Evolutionary conservation across 2,113 vertebrate species (phyloP), one percentile per base, ranked within the genome.

Genomic region (Nymphicus hollandicus): DNA sequence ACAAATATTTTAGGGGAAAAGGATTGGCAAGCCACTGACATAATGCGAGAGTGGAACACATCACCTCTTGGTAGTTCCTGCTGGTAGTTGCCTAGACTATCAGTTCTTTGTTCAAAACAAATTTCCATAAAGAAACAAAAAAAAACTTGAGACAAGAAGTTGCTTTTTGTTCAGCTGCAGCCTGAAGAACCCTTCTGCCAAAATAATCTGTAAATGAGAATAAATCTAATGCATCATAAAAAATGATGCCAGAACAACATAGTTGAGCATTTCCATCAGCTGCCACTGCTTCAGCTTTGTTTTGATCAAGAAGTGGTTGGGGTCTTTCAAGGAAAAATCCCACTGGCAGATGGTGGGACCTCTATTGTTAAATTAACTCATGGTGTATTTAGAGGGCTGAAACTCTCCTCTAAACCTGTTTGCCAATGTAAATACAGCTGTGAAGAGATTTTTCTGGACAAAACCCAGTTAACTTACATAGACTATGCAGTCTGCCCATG

Each of bases 21-120:
- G 95, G 93, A 93, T 87, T 89, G 93, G 92, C 91, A 93, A 95
- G 88, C 96, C 92, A 53, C 69, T 79, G 77, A 73, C 46, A 7
- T 39, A 53, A 37, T 86, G 15, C 13, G 65, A 49, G 39, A 89
- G 83, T 68, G 69, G 77, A 92, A 76, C 52, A 53, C n/a, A 9
- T 64, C 29, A 68, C 74, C n/a, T 37, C 41, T 76, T 78, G 46
- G 44, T 94, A 82, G 46, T 74, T 96, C 63, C 37, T 86, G 19
- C 53, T 93, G 82, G 79, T 78, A 74, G 29, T 65, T 89, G 82
- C 65, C 65, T 91, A 24, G 74, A 17, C 47, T 81, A 44, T 29
- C 44, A 64, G n/a, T 69, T 95, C 69, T 92, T 87, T 55, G 56
- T 81, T 95, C 66, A 52, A 89, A 96, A 82, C 46, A 86, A 83